Evolutionary conservation across 1,140 invertebrate genomes (phyloP), one percentile per base, ranked within the genome.

Genomic region (Dermatophagoides farinae): DNA sequence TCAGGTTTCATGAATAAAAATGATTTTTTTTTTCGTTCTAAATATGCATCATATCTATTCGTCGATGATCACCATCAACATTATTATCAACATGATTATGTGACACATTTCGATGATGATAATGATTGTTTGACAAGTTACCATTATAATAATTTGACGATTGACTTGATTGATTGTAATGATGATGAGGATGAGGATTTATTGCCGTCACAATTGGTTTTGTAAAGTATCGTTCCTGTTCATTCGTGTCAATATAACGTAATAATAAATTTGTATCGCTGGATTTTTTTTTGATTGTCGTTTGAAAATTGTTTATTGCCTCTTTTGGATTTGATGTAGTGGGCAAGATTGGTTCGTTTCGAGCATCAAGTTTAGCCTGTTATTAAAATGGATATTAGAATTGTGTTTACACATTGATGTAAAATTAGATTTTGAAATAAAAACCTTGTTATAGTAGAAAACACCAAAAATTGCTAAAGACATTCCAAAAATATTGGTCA

Each of bases 401-500:
- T 16, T 25, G 51, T 53, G 1, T n/a, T 44, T 44, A 44, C 2
- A 44, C 1, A n/a, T 20, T 5, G 18, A 16, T 53, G 20, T 16
- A 53, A 14, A 53, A n/a, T n/a, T n/a, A n/a, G n/a, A n/a, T n/a
- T n/a, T n/a, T n/a, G n/a, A n/a, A n/a, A n/a, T n/a, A n/a, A 53
- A 60, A 49, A 82, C 65, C 61, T 69, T 65, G 72, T 96, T 96
- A 72, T 97, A 97, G 52, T 78, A 78, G 12, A 97, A 75, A 23
- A 96, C 91, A 38, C 91, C 92, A 57, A 84, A 74, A 62, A 92
- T 83, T 5, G 93, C 90, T 61, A 93, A 68, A 38, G 82, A 73
- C 90, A 96, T 97, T 43, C 92, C 92, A 51, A 86, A 76, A 63
- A 93, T 71, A 73, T 97, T 97, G 40, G 82, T 72, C 55, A 78